Base-by-base conservation (phyloP, 2,113 vertebrate genomes). In the Xiphorhynchus elegans region DNA sequence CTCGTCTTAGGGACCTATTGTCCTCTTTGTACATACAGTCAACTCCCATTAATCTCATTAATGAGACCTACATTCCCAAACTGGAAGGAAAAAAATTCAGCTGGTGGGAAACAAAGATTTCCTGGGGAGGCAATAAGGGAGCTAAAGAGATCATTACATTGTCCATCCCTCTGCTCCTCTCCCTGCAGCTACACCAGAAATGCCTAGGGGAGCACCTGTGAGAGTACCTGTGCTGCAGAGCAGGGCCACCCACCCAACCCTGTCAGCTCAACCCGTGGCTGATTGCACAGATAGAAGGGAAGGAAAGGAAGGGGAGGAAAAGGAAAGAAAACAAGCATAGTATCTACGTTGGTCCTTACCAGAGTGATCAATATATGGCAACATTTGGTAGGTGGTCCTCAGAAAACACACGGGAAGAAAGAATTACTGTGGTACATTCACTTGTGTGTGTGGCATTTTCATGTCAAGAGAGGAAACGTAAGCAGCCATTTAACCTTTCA, bases 51-150 rank as follows among this genome's bases (percentile, higher is more conserved):
- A 85, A 95, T 96, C 95, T 96, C 67, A 84, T 76, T 93, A 93
- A 96, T 95, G 95, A 96, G 96, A 96, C 72, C 80, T 62, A 91
- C 88, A 89, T 95, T 94, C 96, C 90, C 96, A 88, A 96, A 96
- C 77, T 68, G 31, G 76, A 93, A 90, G 58, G 85, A 75, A 96
- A 95, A 66, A 95, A 87, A 82, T 11, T 91, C 82, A 93, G 83
- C 64, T 93, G 85, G 63, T 84, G 42, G 40, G 49, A 89, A 81
- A 86, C 67, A 93, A 90, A 88, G 68, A 95, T 97, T 95, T 92
- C 33, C 70, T 59, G 26, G 33, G 83, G 40, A 95, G 39, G 50
- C 39, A 74, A 39, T 33, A 80, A 90, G 20, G 76, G 55, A 90
- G 35, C 16, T 80, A 80, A 86, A 60, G 64, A 95, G 60, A 81